Conservation (phyloP, 1,140 invertebrate species). For the Heliconius eleuchia region DNA sequence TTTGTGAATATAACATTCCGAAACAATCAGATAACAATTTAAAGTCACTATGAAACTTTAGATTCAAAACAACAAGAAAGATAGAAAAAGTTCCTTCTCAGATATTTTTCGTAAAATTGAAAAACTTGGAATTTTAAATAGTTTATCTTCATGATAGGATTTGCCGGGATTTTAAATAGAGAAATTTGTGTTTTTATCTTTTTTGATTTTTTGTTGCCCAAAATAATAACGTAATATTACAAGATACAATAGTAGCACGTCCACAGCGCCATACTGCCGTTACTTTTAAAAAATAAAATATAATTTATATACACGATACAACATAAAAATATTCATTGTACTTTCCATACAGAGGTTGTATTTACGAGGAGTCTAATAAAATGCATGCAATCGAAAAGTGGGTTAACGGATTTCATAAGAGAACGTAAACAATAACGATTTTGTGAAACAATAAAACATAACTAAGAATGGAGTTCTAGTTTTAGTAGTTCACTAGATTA, state of each 20-base stretch:
- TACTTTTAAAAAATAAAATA: background rate
- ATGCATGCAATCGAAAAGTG: slow-evolving; percentile 17
- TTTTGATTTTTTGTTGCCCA: too few species aligned
- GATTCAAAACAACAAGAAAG: background rate
- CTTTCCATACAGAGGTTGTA: background rate
- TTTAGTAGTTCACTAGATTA: background rate
- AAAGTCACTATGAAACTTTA: background rate
- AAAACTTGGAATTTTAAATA: background rate
- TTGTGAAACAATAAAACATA: slow-evolving; percentile 20
- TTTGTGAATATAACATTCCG: background rate
- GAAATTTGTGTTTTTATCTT: too few species aligned
- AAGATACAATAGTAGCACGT: too few species aligned
- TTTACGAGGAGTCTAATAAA: slow-evolving; percentile 13
- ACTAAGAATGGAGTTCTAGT: background rate
- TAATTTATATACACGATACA: background rate
- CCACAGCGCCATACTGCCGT: background rate
- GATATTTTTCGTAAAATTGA: background rate
- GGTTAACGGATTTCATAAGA: slow-evolving; percentile 15
- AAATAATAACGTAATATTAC: too few species aligned
- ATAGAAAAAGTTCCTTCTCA: background rate
- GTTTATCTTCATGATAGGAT: background rate
- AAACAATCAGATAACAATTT: background rate
- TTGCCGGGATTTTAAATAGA: background rate
- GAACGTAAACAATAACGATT: slow-evolving; percentile 23
- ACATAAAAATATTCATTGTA: background rate